Conservation (phyloP, 2,797 vertebrate genomes). For the Steatocranus sp. region DNA sequence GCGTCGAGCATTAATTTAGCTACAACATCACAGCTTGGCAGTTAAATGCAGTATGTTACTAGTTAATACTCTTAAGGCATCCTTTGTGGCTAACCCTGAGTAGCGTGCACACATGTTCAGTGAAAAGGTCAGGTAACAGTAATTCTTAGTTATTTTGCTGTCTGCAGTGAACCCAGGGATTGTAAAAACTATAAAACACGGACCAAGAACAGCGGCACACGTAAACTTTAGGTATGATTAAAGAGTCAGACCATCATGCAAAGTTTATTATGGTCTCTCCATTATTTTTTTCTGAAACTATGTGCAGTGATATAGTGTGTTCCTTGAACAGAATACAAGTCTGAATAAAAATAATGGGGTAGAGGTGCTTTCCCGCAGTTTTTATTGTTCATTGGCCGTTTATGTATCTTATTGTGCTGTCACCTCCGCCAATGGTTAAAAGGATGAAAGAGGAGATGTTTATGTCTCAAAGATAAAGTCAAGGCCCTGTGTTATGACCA, state of each 20-base stretch:
- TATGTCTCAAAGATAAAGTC: conserved; percentile 60
- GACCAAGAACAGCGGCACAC: neutral
- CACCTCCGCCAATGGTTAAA: conserved; percentile 39
- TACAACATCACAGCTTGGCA: neutral
- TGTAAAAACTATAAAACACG: neutral
- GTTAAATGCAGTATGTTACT: neutral
- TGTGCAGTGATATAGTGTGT: neutral
- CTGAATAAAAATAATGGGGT: neutral
- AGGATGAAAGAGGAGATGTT: conserved; percentile 65
- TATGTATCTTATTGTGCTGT: conserved; percentile 49
- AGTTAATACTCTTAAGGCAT: neutral
- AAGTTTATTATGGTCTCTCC: neutral
- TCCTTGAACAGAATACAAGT: neutral
- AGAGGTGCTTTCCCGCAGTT: neutral
- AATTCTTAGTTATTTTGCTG: neutral
- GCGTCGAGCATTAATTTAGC: rapidly evolving
- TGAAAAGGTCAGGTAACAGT: neutral
- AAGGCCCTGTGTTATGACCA: conserved; percentile 58
- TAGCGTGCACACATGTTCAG: neutral
- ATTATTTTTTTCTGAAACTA: neutral
- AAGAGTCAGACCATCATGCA: neutral
- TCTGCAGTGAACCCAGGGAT: neutral
- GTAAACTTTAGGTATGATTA: neutral
- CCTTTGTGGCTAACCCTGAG: neutral
- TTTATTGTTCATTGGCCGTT: conserved; percentile 47